Base-by-base conservation (phyloP, 64 coral and sea anemone species). In the Catalaphyllia jardinei region DNA sequence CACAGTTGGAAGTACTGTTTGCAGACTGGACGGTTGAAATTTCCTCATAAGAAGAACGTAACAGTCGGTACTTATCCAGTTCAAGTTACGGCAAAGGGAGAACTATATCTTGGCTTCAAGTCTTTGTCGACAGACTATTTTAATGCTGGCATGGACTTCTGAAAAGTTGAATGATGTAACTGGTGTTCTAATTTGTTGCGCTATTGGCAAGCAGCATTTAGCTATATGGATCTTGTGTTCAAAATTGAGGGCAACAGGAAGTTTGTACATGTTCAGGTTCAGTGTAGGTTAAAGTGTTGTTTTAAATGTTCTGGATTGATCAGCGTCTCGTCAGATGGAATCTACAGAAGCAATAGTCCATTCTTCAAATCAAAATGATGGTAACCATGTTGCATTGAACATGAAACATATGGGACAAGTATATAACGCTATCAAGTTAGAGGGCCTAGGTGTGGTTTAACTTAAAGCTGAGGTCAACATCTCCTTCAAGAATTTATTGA, bases 1-100 rank as follows among this genome's bases (percentile, higher is more conserved):
- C 95, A 98, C 76, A 88, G 75, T 42, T 98, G 92, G 92, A 92
- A 87, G 69, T 91, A 81, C 51, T 73, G 38, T 24, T 77, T 94
- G 8, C 54, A 91, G 75, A 94, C 77, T n/a, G 95, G 95, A 30
- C 80, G 79, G 8, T 50, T 94, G 4, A 89, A 88, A 83, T 71
- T 61, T 20, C 88, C 92, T 3, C 61, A 50, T n/a, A 83, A 83
- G 20, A 69, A 62, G 29, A 75, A 86, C 39, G 7, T 67, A 10
- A 94, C 67, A 60, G 72, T 98, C 10, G 61, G 71, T 15, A 78
- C 88, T 22, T 94, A 94, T 46, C 92, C 95, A 78, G 95, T 94
- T 3, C 73, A 5, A 27, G 89, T 92, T 3, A 91, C 91, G 27
- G 35, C 84, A 0, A 73, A 92, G 42, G 95, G 95, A 18, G 73